phyloP scores from a whole-genome alignment of 2,797 vertebrate species.

The Pachyuromys duprasi region DNA sequence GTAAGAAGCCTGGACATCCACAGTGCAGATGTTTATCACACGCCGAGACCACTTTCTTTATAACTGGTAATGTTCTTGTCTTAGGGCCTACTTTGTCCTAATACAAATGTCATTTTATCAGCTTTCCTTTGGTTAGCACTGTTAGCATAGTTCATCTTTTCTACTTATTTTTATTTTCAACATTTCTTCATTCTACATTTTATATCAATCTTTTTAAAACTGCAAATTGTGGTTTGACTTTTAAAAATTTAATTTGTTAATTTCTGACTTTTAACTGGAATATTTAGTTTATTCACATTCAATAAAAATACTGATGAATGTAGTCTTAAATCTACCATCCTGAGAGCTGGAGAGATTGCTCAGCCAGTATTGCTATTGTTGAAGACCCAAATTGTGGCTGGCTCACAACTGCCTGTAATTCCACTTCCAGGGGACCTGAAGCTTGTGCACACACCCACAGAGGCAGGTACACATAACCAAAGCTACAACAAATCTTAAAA shows the following conservation, averaged over 20 bases:
- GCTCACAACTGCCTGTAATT: not conserved
- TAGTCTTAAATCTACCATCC: not conserved
- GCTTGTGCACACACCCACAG: not conserved
- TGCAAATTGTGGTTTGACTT: not conserved
- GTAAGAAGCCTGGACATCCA: not conserved
- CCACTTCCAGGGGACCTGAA: not conserved
- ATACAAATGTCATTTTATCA: not conserved
- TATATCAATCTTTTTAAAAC: not conserved
- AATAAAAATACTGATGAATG: not conserved
- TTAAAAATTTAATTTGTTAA: constrained; percentile 7
- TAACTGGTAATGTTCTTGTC: not conserved
- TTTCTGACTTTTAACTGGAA: not conserved
- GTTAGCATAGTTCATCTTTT: not conserved
- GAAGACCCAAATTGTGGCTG: not conserved
- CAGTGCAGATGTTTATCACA: not conserved
- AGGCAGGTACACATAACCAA: not conserved
- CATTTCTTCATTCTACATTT: not conserved
- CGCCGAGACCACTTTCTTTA: not conserved
- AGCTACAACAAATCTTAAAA: not conserved
- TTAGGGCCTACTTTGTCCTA: constrained; percentile 4
- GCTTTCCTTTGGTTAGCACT: not conserved
- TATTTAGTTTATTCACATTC: not conserved
- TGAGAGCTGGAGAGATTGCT: not conserved
- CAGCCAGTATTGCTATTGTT: not conserved
- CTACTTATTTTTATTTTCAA: not conserved